Evolutionary conservation across 2,113 vertebrate genomes (phyloP), one percentile per base, ranked within the genome.

Genomic region (Chelonoidis abingdonii): DNA sequence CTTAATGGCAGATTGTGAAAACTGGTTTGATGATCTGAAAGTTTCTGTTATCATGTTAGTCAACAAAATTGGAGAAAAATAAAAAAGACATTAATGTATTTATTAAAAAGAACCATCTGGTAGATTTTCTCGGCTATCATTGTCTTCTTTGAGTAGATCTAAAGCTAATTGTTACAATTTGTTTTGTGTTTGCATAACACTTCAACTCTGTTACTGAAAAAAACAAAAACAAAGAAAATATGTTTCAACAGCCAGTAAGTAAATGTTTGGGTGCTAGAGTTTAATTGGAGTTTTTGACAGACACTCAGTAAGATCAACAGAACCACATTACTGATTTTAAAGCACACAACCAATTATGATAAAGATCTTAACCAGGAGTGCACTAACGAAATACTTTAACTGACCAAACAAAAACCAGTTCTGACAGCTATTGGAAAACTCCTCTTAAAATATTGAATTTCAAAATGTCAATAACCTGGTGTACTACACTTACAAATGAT

Each of bases 61-160:
- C 2, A 4, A 93, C 96, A 93, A 98, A 97, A 97, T n/a, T 95
- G 91, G 88, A 96, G 90, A 93, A 97, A 97, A 98, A 98, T 97
- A 97, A 94, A 97, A 97, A 89, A 98, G 29, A 98, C 88, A 96
- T 98, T 97, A 97, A 98, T 97, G 97, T 98, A 98, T 98, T 98
- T 98, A 98, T 98, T 98, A 94, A 98, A 97, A 98, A 94, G 91
- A 90, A 94, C 90, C 83, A 94, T 97, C 93, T 97, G 89, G 93
- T 97, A 97, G 85, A 97, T 97, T 97, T 95, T 86, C 41, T 97
- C 97, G 54, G 52, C 87, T 94, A 90, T 93, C 72, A 1, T 82
- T 82, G 95, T 93, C 41, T 92, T 59, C 80, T 65, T 89, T 92
- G 84, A 94, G 88, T 56, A 89, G 49, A 87, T 83, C 89, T 27